These are phyloP conservation scores for Falco columbarius DNA, from an alignment of 2,797 vertebrate genomes.

Conservation along the genomic window DNA sequence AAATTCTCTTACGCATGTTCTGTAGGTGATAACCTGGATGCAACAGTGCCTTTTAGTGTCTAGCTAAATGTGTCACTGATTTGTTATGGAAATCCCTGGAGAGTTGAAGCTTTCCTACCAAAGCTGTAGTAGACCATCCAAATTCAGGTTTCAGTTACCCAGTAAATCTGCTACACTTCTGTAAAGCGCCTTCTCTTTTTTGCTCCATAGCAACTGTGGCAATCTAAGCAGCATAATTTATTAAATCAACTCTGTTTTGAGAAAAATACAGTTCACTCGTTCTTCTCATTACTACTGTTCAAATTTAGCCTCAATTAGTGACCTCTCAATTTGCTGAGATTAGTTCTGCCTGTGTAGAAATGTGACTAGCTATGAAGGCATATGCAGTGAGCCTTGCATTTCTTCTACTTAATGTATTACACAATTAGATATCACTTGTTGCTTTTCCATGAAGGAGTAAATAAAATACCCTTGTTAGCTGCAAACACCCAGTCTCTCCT, in stretches of 20 bases:
- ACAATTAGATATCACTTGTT: background rate
- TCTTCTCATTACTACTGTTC: constrained; percentile 13
- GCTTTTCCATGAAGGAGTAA: background rate
- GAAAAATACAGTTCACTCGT: constrained; percentile 21
- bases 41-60: background rate
- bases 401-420: background rate
- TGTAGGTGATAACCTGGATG: background rate
- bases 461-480: background rate
- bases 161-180: background rate
- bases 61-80: background rate
- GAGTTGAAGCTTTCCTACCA: background rate
- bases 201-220: background rate
- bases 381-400: background rate
- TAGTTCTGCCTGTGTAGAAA: background rate
- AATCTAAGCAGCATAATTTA: background rate
- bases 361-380: background rate
- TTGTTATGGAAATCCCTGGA: background rate
- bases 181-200: constrained; percentile 12
- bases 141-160: constrained; percentile 18
- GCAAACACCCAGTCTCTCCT: background rate
- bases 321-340: constrained; percentile 23
- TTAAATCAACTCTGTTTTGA: constrained; percentile 37
- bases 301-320: constrained; percentile 26
- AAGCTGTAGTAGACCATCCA: background rate
- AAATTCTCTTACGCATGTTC: background rate